Evolutionary conservation across 2,888 invertebrate species (phyloP).

Genomic region (Leptopterna dolabrata): DNA sequence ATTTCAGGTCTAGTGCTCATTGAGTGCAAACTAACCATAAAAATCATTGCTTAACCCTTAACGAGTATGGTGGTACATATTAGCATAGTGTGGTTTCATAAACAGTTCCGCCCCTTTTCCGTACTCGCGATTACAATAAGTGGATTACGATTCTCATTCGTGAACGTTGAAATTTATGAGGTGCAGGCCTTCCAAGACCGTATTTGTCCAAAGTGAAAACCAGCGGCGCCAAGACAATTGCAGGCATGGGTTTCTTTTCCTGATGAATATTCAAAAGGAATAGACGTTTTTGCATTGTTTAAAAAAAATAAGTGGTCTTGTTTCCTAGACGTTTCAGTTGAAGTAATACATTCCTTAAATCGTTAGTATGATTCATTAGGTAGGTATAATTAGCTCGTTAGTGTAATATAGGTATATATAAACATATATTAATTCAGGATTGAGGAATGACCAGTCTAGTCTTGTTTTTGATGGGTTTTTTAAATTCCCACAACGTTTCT

Average conservation of each 20-base stretch:
- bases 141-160: conserved; percentile 12
- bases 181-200: background rate
- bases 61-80: background rate
- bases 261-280: conserved; percentile 8
- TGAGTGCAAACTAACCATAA: conserved; percentile 7
- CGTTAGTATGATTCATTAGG: too few relatives aligned
- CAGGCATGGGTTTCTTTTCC: background rate
- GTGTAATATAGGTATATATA: too few relatives aligned
- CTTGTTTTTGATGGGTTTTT: too few relatives aligned
- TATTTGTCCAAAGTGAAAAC: background rate
- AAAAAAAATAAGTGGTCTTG: background rate
- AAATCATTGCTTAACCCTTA: conserved; percentile 16
- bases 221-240: conserved; percentile 16
- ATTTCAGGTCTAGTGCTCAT: background rate
- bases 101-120: conserved; percentile 14
- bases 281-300: background rate
- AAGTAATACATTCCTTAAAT: too few relatives aligned
- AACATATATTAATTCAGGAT: too few relatives aligned
- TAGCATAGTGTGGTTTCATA: conserved; percentile 9
- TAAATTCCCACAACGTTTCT: too few relatives aligned
- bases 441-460: too few relatives aligned
- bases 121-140: background rate
- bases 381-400: too few relatives aligned
- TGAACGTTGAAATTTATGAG: background rate
- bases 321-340: too few relatives aligned